Evolutionary conservation across 2,888 invertebrate species (phyloP), one percentile per base, ranked within the genome.

Genomic region (Malthinus flaveolus): DNA sequence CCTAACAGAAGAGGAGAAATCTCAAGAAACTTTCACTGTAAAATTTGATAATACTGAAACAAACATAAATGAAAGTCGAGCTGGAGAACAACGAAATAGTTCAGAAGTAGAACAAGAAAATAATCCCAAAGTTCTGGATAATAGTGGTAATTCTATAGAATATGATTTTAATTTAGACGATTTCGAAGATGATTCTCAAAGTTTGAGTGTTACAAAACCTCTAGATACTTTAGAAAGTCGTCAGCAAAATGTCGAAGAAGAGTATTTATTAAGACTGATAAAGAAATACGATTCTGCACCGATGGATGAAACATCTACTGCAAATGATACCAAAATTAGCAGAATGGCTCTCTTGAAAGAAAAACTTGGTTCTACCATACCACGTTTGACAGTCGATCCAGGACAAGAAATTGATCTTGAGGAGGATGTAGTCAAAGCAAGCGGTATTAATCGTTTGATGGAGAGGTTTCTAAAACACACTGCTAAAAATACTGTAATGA

Each of bases 391-490:
- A 63, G 84, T 85, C 1, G 78, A 78, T 44, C 76, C 82, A 0
- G 80, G 82, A 62, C 79, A 81, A 63, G 71, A 87, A 3, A 88
- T 91, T 49, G 85, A 87, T 72, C 76, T 90, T 34, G 84, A 86
- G 59, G 80, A 80, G 2, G 81, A 81, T 1, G 71, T 77, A 23
- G 73, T 66, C 8, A 71, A 73, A 61, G 66, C 84, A 4, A 82
- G 83, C 42, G 90, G 88, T 7, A 80, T 92, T 6, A 83, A 85
- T 61, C 79, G 84, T 54, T 80, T 94, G 32, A 85, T 90, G 74
- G 83, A 90, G 66, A 82, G 91, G 62, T 89, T 91, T 73, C 79
- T 86, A 34, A 85, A 86, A 71, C 91, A 92, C 68, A 80, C 86
- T 0, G 81, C 82, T 37, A 83, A 82, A 57, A 84, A 83, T 32